Evolutionary conservation across 1,140 invertebrate genomes (phyloP).

Genomic region (Drosophila pachea): DNA sequence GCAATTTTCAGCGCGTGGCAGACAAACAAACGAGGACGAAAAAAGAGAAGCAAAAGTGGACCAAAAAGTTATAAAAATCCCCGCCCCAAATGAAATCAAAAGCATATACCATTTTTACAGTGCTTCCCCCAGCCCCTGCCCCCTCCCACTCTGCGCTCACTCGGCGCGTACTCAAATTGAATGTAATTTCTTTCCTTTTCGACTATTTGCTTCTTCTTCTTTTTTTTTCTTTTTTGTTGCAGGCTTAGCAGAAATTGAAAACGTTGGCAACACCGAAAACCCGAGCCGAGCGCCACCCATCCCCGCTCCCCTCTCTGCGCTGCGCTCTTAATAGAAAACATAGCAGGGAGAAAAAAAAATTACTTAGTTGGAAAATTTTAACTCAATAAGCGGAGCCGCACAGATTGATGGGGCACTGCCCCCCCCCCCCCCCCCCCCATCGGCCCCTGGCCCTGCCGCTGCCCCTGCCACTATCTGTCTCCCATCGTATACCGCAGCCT

Average conservation of each 20-base stretch:
- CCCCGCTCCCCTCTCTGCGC: background rate
- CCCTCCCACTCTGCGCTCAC: background rate
- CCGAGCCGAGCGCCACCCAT: background rate
- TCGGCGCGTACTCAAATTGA: slow-evolving; percentile 44
- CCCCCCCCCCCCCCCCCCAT: no score
- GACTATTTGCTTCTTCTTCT: slow-evolving; percentile 4
- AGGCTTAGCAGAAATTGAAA: slow-evolving; percentile 71
- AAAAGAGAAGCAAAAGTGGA: slow-evolving; percentile 27
- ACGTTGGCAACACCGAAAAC: slow-evolving; percentile 19
- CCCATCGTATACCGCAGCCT: background rate
- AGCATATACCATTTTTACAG: slow-evolving; percentile 39
- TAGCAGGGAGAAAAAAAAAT: slow-evolving; percentile 51
- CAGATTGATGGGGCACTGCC: slow-evolving; percentile 3
- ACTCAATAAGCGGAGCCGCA: slow-evolving; percentile 30
- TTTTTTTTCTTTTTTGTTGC: slow-evolving; percentile 2
- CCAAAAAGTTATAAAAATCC: slow-evolving; percentile 26
- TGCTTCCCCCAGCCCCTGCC: background rate
- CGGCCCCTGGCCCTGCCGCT: no score
- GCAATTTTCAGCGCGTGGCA: slow-evolving; percentile 36
- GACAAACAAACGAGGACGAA: slow-evolving; percentile 37
- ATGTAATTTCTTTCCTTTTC: slow-evolving; percentile 57
- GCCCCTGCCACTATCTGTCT: no score
- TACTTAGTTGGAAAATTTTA: slow-evolving; percentile 66
- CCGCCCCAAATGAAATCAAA: slow-evolving; percentile 19
- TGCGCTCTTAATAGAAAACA: slow-evolving; percentile 56